Base-by-base conservation (phyloP, 2,888 invertebrate genomes). In the Hylaea fasciaria region DNA sequence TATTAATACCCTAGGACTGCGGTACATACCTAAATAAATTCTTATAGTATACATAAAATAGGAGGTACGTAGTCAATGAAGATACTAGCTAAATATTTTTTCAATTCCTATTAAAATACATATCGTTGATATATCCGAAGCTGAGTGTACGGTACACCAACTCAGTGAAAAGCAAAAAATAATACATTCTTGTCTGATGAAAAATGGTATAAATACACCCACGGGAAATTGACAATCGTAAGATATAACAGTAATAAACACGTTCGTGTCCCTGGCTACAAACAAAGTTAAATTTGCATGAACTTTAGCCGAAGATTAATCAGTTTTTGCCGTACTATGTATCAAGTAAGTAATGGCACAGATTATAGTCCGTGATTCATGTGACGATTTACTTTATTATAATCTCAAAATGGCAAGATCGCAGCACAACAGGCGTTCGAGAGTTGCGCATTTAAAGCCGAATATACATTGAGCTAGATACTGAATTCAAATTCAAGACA, bases 331-430 rank as follows among this genome's bases (percentile, higher is more conserved):
- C 13, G 8, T 11, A 35, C 2, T n/a, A n/a, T n/a, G n/a, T 14
- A 44, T 52, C 44, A 35, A 44, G 37, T 52, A 46, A 46, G 32
- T 46, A 39, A 40, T 17, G 49, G 13, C 11, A 28, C 10, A 40
- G 49, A 39, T 49, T 40, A 49, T 39, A 5, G 11, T 46, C 8
- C 62, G 52, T 46, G 59, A 69, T 66, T 67, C 64, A 62, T 70
- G 64, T 52, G 54, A 54, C 57, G 62, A 68, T 73, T 56, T 70
- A 49, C 70, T 67, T 70, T 68, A 73, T 74, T 70, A 65, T 67
- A 49, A 47, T 64, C 71, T 68, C 13, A 40, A 61, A 51, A 64
- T 57, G 61, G 64, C 37, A 56, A 39, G 17, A 40, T 2, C 5
- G 46, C 51, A 43, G 49, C n/a, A 49, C 46, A 51, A 22, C 37